Percentiles rank a stretch among this genome's conserved stretches.
These are phyloP conservation scores for Hydrophis major DNA, from an alignment of 2,797 vertebrate species.

Conservation along the genomic window DNA sequence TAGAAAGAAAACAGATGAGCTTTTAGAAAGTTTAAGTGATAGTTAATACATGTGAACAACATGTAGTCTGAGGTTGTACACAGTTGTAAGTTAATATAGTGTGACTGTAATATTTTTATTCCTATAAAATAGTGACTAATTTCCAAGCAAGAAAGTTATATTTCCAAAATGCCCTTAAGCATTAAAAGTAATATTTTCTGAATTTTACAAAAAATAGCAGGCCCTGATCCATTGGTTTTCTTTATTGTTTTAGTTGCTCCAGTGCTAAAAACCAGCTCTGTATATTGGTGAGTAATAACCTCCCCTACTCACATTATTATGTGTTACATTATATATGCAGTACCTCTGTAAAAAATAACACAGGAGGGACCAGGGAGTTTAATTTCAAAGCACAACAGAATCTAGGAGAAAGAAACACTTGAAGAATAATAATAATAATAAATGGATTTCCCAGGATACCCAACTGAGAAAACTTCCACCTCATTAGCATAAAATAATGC, in stretches of 20 bases:
- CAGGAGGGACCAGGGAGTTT: neutral
- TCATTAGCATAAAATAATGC: constrained; percentile 53
- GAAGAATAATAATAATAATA: constrained; percentile 62
- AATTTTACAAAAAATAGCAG: neutral
- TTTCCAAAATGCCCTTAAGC: neutral
- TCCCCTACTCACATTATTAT: neutral
- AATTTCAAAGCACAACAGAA: constrained; percentile 26
- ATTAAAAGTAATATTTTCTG: constrained; percentile 35
- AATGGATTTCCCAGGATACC: constrained; percentile 69
- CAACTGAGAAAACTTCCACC: constrained; percentile 59
- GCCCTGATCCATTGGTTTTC: neutral
- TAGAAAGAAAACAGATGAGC: constrained; percentile 69
- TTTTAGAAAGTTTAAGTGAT: constrained; percentile 44
- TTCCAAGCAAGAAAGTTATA: neutral
- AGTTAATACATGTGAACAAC: constrained; percentile 17
- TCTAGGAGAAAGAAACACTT: constrained; percentile 42
- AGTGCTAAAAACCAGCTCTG: neutral
- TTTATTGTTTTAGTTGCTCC: neutral
- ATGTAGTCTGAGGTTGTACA: neutral
- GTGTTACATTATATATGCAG: neutral
- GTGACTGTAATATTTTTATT: neutral
- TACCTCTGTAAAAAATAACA: neutral
- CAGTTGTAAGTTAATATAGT: neutral
- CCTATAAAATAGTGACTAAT: constrained; percentile 17
- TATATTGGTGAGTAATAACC: neutral